Base-by-base conservation (phyloP, 2,797 vertebrate genomes). In the Acipenser oxyrinchus region DNA sequence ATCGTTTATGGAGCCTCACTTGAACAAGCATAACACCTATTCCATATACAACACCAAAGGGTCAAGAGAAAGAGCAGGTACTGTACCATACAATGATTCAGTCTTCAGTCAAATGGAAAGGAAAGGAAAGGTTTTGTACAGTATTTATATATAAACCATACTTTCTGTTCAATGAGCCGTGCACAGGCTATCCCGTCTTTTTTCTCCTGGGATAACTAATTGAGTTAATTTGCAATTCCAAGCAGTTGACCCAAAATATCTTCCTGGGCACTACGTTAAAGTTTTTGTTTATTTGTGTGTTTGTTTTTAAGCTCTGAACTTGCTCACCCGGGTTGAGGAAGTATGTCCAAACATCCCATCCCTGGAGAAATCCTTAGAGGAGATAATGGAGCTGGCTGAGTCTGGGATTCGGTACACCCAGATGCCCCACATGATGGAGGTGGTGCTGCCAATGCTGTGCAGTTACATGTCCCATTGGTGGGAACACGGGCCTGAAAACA, bases 391-490 rank as follows among this genome's bases (percentile, higher is more conserved):
- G 61, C 74, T 96, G 71, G 93, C 95, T 0, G 93, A 97, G 78
- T 97, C 95, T 0, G 95, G 95, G 23, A 89, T 95, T 77, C 92
- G 92, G 77, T 98, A 98, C 78, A 95, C 91, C 0, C 94, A 98
- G 75, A 95, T 96, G 93, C 95, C 95, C 0, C 95, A 97, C 2
- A 88, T 97, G 63, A 87, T 90, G 85, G 86, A 95, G 77, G 95
- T 97, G 58, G 85, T 97, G 48, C 70, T 98, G 78, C 95, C 95
- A 1, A 94, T 97, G 94, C 75, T 98, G 0, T 98, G 95, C 65
- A 96, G 93, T 75, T 98, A 98, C 78, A 92, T 97, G 93, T 97
- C 95, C 4, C 93, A 93, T 62, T 98, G 95, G 95, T 98, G 95
- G 95, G 95, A 98, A 50, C 88, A 94, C 0, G 95, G 95, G 3